Evolutionary conservation across 2,888 invertebrate species (phyloP), one percentile per base, ranked within the genome.

Genomic region (Drosophila phalerata): DNA sequence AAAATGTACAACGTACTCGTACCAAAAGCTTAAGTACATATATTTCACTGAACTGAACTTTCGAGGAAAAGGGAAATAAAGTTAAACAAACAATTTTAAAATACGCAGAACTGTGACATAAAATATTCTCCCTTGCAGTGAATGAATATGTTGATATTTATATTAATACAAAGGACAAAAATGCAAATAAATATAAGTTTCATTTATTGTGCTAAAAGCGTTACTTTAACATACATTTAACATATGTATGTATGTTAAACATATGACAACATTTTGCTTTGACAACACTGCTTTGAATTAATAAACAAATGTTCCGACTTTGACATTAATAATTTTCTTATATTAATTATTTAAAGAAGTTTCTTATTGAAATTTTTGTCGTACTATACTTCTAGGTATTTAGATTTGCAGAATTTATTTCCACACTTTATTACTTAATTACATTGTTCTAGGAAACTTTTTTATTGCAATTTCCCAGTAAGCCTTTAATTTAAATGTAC

Each of bases 41-140:
- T 48, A 64, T 60, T 51, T 51, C 30, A 45, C 28, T 25, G 45
- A 49, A 43, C 30, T 25, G 19, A 66, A 66, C 40, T 66, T 66
- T 66, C 37, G 9, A 15, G 11, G 19, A 19, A 40, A 22, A 42
- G 34, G 11, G 25, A 49, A 45, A 38, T 37, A 34, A 49, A 60
- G 38, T 60, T 45, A 45, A 22, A 40, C 58, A 32, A 64, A 64
- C 58, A 64, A 42, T 34, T 58, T 42, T 32, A 5, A 58, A 58
- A 60, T 58, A 28, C 43, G 22, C n/a, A 49, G 15, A 65, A 58
- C 60, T 58, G 43, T 49, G 28, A 58, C 25, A 43, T 22, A 34
- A 62, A 37, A 34, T n/a, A 2, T 56, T 28, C 17, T 17, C 3
- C 15, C 19, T 56, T 25, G 28, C 28, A 48, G 28, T 19, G 4